These are phyloP conservation scores for Hylomyscus alleni DNA, from an alignment of 2,797 vertebrate genomes.

Conservation along the genomic window DNA sequence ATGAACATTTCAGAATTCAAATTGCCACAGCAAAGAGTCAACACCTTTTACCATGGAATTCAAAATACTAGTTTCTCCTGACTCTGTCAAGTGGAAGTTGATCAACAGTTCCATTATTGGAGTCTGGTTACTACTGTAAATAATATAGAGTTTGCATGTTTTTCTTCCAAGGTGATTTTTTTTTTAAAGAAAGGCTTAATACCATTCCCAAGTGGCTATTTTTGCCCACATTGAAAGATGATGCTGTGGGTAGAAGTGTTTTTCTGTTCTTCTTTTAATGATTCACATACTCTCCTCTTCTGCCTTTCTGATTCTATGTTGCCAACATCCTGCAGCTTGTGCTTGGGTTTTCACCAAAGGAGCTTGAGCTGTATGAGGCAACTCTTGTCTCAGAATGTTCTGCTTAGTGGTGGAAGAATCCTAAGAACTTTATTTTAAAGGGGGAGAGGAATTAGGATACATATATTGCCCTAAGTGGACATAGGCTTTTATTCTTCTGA, in stretches of 20 bases:
- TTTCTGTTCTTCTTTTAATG: not conserved
- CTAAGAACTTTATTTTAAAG: not conserved
- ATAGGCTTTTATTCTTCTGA: not conserved
- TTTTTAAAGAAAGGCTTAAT: not conserved
- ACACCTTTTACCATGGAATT: not conserved
- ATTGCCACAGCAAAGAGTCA: fast-evolving
- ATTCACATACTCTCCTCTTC: not conserved
- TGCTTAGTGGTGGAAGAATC: fast-evolving
- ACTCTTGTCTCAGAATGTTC: not conserved
- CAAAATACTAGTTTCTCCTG: fast-evolving
- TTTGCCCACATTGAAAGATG: not conserved
- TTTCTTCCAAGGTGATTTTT: not conserved
- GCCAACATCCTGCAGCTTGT: not conserved
- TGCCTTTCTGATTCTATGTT: not conserved
- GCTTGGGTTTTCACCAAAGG: not conserved
- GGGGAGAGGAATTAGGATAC: fast-evolving
- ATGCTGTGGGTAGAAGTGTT: not conserved
- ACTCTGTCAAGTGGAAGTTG: not conserved
- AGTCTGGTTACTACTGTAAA: fast-evolving
- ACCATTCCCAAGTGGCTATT: not conserved
- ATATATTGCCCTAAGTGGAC: not conserved
- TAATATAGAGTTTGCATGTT: not conserved
- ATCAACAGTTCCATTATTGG: fast-evolving
- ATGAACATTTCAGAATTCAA: fast-evolving
- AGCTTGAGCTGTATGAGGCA: fast-evolving